These are phyloP conservation scores for Pseudanteris insignis DNA, from an alignment of 2,888 invertebrate genomes.

Conservation along the genomic window DNA sequence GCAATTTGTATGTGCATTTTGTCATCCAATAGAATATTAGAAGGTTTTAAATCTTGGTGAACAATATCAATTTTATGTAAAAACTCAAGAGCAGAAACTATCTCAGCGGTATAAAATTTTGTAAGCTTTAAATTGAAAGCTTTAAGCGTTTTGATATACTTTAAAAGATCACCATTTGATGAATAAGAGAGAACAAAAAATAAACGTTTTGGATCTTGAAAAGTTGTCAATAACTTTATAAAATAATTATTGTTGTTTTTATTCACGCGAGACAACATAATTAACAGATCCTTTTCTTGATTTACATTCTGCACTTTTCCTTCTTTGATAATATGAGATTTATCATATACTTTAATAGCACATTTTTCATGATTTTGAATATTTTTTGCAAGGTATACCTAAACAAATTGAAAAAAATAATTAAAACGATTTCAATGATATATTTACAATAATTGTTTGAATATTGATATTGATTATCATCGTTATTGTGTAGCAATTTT, in stretches of 20 bases:
- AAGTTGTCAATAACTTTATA: neutral
- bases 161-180: neutral
- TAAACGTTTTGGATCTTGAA: slow-evolving; percentile 1
- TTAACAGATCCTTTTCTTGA: neutral
- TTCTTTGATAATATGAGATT: neutral
- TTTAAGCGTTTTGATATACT: slow-evolving; percentile 1
- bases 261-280: neutral
- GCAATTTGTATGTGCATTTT: slow-evolving; percentile 1
- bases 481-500: too few species aligned
- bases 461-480: too few species aligned
- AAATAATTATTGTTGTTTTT: neutral
- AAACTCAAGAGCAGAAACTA: neutral
- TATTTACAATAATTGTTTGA: too few species aligned
- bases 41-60: slow-evolving; percentile 3
- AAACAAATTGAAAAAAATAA: too few species aligned
- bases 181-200: slow-evolving; percentile 1
- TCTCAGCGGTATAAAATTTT: neutral
- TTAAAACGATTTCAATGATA: too few species aligned
- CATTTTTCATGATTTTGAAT: neutral
- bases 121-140: neutral
- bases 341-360: slow-evolving; percentile 6
- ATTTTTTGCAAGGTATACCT: slow-evolving; percentile 3
- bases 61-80: neutral
- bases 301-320: neutral
- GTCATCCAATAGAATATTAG: slow-evolving; percentile 1